Evolutionary conservation across 2,888 invertebrate genomes (phyloP), one percentile per base, ranked within the genome.

Genomic region (Cheilosia vernalis): DNA sequence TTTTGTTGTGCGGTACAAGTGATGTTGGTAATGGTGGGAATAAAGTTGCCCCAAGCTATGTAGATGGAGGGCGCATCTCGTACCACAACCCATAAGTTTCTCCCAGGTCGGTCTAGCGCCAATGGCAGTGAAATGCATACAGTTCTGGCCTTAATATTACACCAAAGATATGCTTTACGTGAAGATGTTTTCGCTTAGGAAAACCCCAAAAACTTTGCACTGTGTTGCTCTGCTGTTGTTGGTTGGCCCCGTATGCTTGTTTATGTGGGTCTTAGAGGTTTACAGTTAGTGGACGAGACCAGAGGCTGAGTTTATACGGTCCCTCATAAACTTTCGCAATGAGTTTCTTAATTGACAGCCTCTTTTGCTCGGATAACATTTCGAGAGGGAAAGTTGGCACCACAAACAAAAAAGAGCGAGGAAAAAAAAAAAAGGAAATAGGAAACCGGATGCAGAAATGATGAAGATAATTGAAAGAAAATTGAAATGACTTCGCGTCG

Each of bases 341-440:
- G 85, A 85, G 85, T 85, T 85, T 66, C 85, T 85, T 85, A 85
- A 85, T 85, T 85, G 85, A 85, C 80, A 85, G 85, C 85, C 85
- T 80, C 85, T 66, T 76, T 85, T 60, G 85, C 70, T 76, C 15
- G 55, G 47, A 64, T 58, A 66, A 74, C 51, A 70, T 76, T 80
- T 69, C 44, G 66, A 81, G 76, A 66, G 70, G 76, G 76, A 81
- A 85, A 85, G 69, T 80, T 85, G 49, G 40, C 27, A 33, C 30
- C 37, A 27, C 33, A 24, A 66, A 58, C 0, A 9, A 6, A 7
- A 9, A 7, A 9, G 9, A 27, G 24, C 24, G 30, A 30, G 30
- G 7, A 7, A 7, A 9, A 27, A 27, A 9, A 27, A 27, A 53
- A 24, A 63, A 77, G n/a, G 49, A 64, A 49, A 60, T 30, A n/a